Base-by-base conservation (phyloP, 2,113 vertebrate species). In the Passer domesticus region DNA sequence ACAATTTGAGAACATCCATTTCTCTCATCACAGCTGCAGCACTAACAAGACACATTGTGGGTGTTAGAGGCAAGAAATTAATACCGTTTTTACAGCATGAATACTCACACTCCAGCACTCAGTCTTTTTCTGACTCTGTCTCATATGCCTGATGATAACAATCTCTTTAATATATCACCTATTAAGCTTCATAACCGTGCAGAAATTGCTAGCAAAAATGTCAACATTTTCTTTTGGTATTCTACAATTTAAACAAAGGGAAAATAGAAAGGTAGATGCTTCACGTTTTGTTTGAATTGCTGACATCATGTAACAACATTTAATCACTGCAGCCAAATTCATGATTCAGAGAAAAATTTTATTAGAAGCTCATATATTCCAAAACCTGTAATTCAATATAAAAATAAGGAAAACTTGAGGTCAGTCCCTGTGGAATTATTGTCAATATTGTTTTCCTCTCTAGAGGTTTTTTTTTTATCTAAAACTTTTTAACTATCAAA, bases 11-110 rank as follows among this genome's bases (percentile, higher is more conserved):
- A 96, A 93, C 41, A 92, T 82, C 60, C 66, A 37, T 89, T 97
- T 93, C 97, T 96, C 63, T 94, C 52, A 80, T 97, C 83, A 92
- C 72, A 93, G 76, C 35, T 94, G 77, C 73, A 97, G 30, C 37
- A 83, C 77, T 91, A 72, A 56, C 20, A 87, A 69, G 19, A 53
- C 17, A 33, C 70, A 87, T 41, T 95, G 69, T 91, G 67, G 76
- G 33, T 92, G 83, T 94, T 67, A 95, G 41, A 94, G 87, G 87
- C 84, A 95, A 96, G 80, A 97, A 97, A 97, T 96, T 93, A 95
- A 76, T 91, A 90, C 30, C 9, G 64, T 94, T 97, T 95, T 64
- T 90, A 75, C 50, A 83, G 63, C 12, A 59, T 53, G 89, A 92
- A 90, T 75, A 50, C 80, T 70, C 81, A 70, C 22, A 46, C 8